phyloP scores from a whole-genome alignment of 2,797 vertebrate genomes.

The Dendrocincla fuliginosa region DNA sequence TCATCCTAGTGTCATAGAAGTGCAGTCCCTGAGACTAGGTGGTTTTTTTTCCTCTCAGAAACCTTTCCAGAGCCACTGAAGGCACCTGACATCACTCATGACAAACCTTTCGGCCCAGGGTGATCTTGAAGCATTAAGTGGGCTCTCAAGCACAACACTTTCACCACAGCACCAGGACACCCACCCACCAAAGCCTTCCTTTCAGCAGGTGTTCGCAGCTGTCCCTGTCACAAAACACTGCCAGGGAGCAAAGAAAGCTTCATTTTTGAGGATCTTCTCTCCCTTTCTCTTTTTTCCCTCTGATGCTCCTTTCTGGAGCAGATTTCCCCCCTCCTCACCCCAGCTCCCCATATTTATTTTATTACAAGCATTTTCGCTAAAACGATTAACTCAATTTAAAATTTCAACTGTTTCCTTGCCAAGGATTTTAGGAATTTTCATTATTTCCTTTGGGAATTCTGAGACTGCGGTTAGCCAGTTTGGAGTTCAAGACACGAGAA shows the following conservation, averaged over 20 bases:
- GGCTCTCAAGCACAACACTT: neutral
- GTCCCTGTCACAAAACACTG: neutral
- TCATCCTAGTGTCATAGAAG: neutral
- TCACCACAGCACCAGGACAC: neutral
- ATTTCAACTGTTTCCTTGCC: constrained; percentile 69
- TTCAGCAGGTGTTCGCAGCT: neutral
- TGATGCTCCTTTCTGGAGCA: constrained; percentile 4
- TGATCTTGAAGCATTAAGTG: neutral
- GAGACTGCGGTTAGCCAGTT: constrained; percentile 61
- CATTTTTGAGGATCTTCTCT: neutral
- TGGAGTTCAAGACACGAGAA: constrained; percentile 64
- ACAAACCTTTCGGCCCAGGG: neutral
- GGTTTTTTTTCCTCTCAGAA: neutral
- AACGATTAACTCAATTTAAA: constrained; percentile 72
- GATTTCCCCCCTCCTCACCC: neutral
- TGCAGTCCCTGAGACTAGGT: neutral
- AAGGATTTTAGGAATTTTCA: constrained; percentile 73
- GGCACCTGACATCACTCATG: neutral
- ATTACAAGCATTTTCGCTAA: constrained; percentile 64
- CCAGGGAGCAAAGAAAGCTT: neutral
- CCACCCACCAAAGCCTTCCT: neutral
- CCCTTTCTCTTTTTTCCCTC: neutral
- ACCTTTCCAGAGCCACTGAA: neutral
- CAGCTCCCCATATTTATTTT: constrained; percentile 67
- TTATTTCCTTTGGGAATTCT: constrained; percentile 69